A percentile compares a stretch with the other conserved stretches of the same genome.
Evolutionary conservation across 2,888 invertebrate species (phyloP).

Genomic region (Xestia sexstrigata): DNA sequence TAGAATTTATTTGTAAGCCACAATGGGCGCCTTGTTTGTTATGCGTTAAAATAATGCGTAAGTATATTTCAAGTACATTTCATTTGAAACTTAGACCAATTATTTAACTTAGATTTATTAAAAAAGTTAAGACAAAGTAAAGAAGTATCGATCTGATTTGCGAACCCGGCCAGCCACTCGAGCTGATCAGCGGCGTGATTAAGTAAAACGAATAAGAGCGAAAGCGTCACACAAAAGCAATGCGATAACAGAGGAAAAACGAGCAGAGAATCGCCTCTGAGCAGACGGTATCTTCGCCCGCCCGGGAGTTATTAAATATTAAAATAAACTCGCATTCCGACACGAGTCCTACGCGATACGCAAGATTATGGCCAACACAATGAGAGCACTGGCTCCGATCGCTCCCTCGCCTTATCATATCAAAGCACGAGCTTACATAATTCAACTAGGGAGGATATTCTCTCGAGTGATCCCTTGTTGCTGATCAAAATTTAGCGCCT

Average conservation of each 20-base stretch:
- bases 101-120: slow-evolving; percentile 24
- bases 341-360: slow-evolving; percentile 89
- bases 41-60: slow-evolving; percentile 57
- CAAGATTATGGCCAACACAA: slow-evolving; percentile 89
- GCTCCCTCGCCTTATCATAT: slow-evolving; percentile 87
- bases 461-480: slow-evolving; percentile 72
- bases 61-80: slow-evolving; percentile 11
- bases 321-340: slow-evolving; percentile 90
- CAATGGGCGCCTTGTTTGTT: slow-evolving; percentile 75
- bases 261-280: slow-evolving; percentile 86
- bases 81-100: slow-evolving; percentile 24
- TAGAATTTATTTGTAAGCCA: slow-evolving; percentile 80
- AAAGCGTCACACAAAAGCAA: slow-evolving; percentile 89
- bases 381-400: slow-evolving; percentile 86
- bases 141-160: slow-evolving; percentile 73
- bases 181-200: slow-evolving; percentile 84
- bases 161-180: slow-evolving; percentile 77
- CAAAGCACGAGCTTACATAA: slow-evolving; percentile 86
- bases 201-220: slow-evolving; percentile 86
- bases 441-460: slow-evolving; percentile 80
- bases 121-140: slow-evolving; percentile 47
- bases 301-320: slow-evolving; percentile 90
- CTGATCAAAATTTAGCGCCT: slow-evolving; percentile 80
- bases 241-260: slow-evolving; percentile 87
- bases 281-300: slow-evolving; percentile 87